Evolutionary conservation across 2,888 invertebrate genomes (phyloP).

Genomic region (Frankliniella fusca): DNA sequence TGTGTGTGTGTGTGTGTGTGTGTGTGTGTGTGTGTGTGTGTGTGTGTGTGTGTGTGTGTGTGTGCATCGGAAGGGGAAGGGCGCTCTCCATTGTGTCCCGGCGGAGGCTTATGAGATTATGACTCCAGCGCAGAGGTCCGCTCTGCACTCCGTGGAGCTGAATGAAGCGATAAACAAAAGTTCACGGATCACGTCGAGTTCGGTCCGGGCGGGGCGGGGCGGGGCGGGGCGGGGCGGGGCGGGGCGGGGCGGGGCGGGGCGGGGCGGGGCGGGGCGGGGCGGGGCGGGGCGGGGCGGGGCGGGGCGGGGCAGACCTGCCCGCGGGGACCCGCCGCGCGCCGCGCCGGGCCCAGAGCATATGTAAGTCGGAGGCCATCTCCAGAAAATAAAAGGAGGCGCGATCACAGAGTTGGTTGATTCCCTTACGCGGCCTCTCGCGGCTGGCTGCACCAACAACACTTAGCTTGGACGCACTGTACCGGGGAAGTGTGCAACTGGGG

Average conservation of each 20-base stretch:
- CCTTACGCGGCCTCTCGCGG: too few relatives aligned
- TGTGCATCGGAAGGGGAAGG: not conserved
- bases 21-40: not conserved
- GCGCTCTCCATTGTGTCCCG: not conserved
- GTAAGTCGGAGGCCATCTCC: not conserved
- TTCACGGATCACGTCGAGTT: conserved; percentile 8
- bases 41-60: conserved; percentile 9
- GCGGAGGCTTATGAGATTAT: conserved; percentile 10
- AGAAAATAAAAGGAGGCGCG: too few relatives aligned
- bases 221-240: not conserved
- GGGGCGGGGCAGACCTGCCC: not conserved
- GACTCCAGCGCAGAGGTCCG: not conserved
- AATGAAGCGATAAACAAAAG: conserved; percentile 26
- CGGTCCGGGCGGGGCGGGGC: not conserved
- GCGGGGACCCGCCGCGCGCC: too few relatives aligned
- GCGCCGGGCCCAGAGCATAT: too few relatives aligned
- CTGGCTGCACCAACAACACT: too few relatives aligned
- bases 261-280: not conserved
- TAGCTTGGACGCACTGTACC: too few relatives aligned
- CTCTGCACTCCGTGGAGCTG: not conserved
- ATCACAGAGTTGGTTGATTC: too few relatives aligned
- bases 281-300: not conserved
- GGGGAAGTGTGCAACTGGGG: too few relatives aligned
- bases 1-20: conserved; percentile 1
- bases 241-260: not conserved